Evolutionary conservation across 2,888 invertebrate species (phyloP).

Genomic region (Cancer borealis): DNA sequence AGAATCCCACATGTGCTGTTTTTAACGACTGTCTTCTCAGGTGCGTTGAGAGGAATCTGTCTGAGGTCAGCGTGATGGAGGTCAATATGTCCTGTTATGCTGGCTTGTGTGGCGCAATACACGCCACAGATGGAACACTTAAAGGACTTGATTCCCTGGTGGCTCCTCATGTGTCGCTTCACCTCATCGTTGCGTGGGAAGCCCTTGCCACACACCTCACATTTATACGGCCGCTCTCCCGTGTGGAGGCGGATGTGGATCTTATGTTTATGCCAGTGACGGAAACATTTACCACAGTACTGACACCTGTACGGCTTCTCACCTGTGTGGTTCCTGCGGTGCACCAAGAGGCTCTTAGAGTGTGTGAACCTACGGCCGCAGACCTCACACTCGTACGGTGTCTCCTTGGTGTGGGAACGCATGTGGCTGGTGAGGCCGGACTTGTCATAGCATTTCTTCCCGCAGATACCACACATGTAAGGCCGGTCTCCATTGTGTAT

Average conservation of each 20-base stretch:
- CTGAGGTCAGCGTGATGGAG: conserved; percentile 76
- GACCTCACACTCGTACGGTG: conserved; percentile 77
- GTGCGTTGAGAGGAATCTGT: conserved; percentile 62
- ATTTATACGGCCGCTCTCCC: conserved; percentile 77
- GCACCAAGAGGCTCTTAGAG: conserved; percentile 77
- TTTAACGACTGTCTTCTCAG: conserved; percentile 76
- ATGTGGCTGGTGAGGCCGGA: conserved; percentile 77
- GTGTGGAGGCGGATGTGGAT: conserved; percentile 77
- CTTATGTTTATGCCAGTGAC: conserved; percentile 78
- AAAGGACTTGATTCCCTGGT: conserved; percentile 76
- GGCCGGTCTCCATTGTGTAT: conserved; percentile 77
- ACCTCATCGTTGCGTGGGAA: conserved; percentile 77
- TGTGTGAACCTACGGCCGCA: conserved; percentile 77
- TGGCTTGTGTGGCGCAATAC: conserved; percentile 77
- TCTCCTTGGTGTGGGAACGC: conserved; percentile 77
- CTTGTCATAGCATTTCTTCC: conserved; percentile 76
- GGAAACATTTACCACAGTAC: conserved; percentile 77
- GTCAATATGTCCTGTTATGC: conserved; percentile 76
- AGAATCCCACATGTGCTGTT: conserved; percentile 76
- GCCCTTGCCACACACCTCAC: conserved; percentile 76
- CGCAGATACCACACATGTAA: conserved; percentile 74
- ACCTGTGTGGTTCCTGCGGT: conserved; percentile 77
- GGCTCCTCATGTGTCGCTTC: conserved; percentile 77
- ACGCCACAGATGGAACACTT: conserved; percentile 77
- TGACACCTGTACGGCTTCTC: conserved; percentile 77